Percentiles rank a stretch among this genome's conserved stretches.
These are phyloP conservation scores for Spermophilus dauricus DNA, from an alignment of 2,113 vertebrate genomes.

Conservation along the genomic window DNA sequence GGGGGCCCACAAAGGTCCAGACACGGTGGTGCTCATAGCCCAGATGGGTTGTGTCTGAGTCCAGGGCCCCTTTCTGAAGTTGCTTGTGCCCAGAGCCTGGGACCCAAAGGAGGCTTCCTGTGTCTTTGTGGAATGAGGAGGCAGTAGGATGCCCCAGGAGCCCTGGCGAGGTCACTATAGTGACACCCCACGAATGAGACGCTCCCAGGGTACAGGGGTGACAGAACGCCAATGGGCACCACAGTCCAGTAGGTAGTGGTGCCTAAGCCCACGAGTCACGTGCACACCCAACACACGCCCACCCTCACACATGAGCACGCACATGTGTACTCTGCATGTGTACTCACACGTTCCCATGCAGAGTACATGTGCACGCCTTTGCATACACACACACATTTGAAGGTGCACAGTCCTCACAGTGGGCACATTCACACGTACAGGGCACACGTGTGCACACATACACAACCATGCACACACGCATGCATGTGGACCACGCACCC, in stretches of 20 bases:
- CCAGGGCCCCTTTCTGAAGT: background rate
- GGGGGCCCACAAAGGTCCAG: background rate
- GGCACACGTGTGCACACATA: background rate
- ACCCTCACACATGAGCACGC: accelerated
- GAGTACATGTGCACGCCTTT: background rate
- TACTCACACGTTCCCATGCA: too few species aligned
- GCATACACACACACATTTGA: too few species aligned
- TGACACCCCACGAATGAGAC: background rate
- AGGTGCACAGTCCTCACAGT: background rate
- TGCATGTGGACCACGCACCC: background rate
- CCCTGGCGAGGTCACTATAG: background rate
- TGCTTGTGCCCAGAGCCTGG: background rate
- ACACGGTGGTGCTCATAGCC: background rate
- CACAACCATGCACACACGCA: background rate
- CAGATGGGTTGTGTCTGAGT: background rate
- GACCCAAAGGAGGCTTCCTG: background rate
- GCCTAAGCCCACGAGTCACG: background rate
- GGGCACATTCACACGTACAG: background rate
- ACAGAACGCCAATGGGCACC: too few species aligned
- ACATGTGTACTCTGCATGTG: accelerated
- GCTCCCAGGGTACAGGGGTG: background rate
- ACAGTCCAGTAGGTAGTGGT: background rate
- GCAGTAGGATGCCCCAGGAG: background rate
- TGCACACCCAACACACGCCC: background rate
- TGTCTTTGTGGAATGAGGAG: background rate